Evolutionary conservation across 2,888 invertebrate species (phyloP).

Genomic region (Pomacea canaliculata): DNA sequence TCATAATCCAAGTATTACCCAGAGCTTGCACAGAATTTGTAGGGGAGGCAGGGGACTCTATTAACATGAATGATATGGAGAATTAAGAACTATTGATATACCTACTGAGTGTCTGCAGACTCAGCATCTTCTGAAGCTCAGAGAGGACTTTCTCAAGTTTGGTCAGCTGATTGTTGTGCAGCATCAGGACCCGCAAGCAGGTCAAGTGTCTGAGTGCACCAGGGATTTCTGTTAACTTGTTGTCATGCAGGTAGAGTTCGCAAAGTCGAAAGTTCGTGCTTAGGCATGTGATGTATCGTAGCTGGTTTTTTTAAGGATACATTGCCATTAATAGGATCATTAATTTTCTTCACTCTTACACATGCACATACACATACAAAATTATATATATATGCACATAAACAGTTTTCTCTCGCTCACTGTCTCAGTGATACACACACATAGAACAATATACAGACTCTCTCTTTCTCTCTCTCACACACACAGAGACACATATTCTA

Average conservation of each 20-base stretch:
- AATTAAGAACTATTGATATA: conserved; percentile 6
- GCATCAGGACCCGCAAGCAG: conserved; percentile 55
- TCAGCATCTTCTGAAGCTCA: conserved; percentile 62
- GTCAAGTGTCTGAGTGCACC: conserved; percentile 60
- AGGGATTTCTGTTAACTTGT: conserved; percentile 55
- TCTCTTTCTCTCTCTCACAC: no score
- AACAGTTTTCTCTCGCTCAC: no score
- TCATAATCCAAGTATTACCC: no score
- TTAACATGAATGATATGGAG: no score
- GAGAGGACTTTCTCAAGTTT: conserved; percentile 56
- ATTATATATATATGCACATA: neutral
- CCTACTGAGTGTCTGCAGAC: conserved; percentile 61
- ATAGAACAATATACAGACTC: no score
- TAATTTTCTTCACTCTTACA: conserved; percentile 7
- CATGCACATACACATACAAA: neutral
- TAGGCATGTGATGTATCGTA: conserved; percentile 54
- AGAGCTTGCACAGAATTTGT: no score
- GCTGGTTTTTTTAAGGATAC: conserved; percentile 36
- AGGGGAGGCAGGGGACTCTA: no score
- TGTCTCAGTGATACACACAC: no score
- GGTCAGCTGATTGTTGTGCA: conserved; percentile 65
- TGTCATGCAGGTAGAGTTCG: conserved; percentile 64
- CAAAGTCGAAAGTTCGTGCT: conserved; percentile 53
- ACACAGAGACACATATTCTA: no score
- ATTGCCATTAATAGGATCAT: conserved; percentile 15